A percentile compares a stretch with the other conserved stretches of the same genome.
Conservation (phyloP, 2,797 vertebrate species). For the Erpetoichthys calabaricus region DNA sequence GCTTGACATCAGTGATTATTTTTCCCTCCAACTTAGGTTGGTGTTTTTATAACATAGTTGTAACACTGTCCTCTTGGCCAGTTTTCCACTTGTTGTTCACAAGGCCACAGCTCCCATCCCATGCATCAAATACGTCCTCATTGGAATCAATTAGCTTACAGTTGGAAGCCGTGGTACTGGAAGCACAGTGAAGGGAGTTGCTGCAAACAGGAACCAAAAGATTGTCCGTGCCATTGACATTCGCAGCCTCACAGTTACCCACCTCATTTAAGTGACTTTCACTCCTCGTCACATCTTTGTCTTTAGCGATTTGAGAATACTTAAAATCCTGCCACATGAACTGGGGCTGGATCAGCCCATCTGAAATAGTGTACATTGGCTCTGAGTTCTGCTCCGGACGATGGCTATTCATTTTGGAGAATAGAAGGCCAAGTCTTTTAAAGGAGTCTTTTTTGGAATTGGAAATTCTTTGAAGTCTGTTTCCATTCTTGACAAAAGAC, state of each 20-base stretch:
- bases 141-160: constrained; percentile 83
- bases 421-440: constrained; percentile 75
- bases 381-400: constrained; percentile 51
- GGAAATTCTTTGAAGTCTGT: constrained; percentile 60
- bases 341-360: constrained; percentile 71
- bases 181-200: constrained; percentile 86
- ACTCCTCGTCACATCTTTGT: constrained; percentile 62
- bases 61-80: constrained; percentile 79
- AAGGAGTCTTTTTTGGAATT: constrained; percentile 72
- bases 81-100: constrained; percentile 72
- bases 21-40: too few relatives aligned
- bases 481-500: constrained; percentile 49
- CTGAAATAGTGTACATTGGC: constrained; percentile 81
- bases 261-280: constrained; percentile 79
- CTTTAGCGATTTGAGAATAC: constrained; percentile 56
- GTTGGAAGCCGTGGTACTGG: constrained; percentile 86
- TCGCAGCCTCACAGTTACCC: constrained; percentile 46
- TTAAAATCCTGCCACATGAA: constrained; percentile 66
- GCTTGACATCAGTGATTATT: not conserved
- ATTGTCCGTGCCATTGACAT: constrained; percentile 57
- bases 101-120: constrained; percentile 76
- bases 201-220: constrained; percentile 65
- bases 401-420: constrained; percentile 76
- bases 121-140: constrained; percentile 81
- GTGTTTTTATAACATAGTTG: constrained; percentile 75